Percentiles rank a stretch among this genome's conserved stretches.
phyloP scores from a whole-genome alignment of 2,113 vertebrate genomes.

The Calidris pygmaea region DNA sequence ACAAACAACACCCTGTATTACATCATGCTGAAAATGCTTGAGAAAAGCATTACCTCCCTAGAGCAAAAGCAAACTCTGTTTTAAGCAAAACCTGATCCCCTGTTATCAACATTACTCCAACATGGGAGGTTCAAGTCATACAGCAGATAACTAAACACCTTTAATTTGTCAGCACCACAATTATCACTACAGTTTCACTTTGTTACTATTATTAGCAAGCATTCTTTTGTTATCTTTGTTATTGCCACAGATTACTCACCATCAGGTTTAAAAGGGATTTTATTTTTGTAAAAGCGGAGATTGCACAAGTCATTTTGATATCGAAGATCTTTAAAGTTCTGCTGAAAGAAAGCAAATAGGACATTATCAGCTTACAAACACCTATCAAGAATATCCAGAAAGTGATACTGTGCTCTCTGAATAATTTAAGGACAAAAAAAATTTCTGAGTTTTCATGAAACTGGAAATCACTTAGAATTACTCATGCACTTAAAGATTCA shows the following conservation, averaged over 20 bases:
- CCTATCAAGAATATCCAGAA: neutral
- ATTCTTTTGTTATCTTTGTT: neutral
- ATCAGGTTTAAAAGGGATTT: constrained; percentile 94
- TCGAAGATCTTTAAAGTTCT: constrained; percentile 91
- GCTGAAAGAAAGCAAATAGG: constrained; percentile 66
- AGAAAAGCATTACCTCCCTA: neutral
- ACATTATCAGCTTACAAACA: constrained; percentile 9
- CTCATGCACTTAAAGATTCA: neutral
- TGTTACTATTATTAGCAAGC: neutral
- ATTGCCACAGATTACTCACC: constrained; percentile 77
- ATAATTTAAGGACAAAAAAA: neutral
- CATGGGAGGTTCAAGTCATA: neutral
- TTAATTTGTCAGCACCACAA: neutral
- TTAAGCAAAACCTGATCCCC: neutral
- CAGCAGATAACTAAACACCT: neutral
- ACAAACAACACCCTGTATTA: neutral
- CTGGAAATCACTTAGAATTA: neutral
- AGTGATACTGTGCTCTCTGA: neutral
- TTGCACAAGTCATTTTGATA: constrained; percentile 92
- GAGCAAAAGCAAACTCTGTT: neutral
- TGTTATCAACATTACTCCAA: neutral
- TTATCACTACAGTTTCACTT: neutral
- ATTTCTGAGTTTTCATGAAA: neutral
- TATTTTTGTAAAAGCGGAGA: constrained; percentile 97
- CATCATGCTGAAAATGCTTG: neutral